These are phyloP conservation scores for Chaitophorus viminalis DNA, from an alignment of 2,888 invertebrate species.

Conservation along the genomic window DNA sequence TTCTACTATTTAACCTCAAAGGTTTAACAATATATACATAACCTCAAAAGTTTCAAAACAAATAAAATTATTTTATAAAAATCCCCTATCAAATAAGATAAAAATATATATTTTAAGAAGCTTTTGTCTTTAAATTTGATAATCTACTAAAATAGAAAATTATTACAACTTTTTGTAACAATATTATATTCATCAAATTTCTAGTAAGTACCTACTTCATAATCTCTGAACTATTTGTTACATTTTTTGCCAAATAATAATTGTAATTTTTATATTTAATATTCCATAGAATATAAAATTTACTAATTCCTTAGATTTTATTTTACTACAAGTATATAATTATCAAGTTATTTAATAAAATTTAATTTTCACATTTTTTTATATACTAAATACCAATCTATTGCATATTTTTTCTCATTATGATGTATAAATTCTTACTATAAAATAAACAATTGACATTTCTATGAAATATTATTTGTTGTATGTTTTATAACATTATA, in stretches of 20 bases:
- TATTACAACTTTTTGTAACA: background rate
- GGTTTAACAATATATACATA: background rate
- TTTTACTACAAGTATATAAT: too few relatives aligned
- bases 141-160: background rate
- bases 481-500: background rate
- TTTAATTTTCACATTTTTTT: too few relatives aligned
- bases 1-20: background rate
- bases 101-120: background rate
- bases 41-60: constrained; percentile 2
- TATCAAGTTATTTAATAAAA: too few relatives aligned
- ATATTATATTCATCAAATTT: background rate
- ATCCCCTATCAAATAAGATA: background rate
- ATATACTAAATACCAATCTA: too few relatives aligned
- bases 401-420: background rate
- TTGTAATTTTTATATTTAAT: background rate
- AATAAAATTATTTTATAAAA: background rate
- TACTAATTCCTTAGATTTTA: background rate
- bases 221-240: background rate
- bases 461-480: background rate
- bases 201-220: background rate
- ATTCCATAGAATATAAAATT: background rate
- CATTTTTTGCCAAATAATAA: background rate
- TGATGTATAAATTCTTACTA: background rate
- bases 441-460: background rate
- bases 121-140: background rate